A percentile compares a stretch with the other conserved stretches of the same genome.
These are phyloP conservation scores for Leptura quadrifasciata DNA, from an alignment of 2,888 invertebrate genomes.

Conservation along the genomic window DNA sequence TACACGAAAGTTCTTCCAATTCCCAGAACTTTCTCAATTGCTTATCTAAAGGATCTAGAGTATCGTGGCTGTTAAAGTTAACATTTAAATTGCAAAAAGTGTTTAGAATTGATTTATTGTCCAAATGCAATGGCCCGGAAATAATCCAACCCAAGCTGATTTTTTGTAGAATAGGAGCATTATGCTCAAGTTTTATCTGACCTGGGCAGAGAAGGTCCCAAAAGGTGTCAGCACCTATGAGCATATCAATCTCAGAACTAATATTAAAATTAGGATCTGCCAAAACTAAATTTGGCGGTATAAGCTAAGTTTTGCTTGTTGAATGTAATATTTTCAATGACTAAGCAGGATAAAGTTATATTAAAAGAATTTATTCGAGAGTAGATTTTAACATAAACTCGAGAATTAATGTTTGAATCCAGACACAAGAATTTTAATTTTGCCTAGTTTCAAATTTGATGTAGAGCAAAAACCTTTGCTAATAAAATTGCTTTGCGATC, in stretches of 20 bases:
- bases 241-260: constrained; percentile 30
- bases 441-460: constrained; percentile 11
- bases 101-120: neutral
- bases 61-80: neutral
- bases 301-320: constrained; percentile 13
- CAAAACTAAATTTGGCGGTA: constrained; percentile 27
- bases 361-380: constrained; percentile 21
- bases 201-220: constrained; percentile 35
- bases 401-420: constrained; percentile 18
- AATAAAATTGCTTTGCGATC: constrained; percentile 21
- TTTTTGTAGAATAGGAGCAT: constrained; percentile 17
- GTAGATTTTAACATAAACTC: constrained; percentile 10
- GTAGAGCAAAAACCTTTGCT: constrained; percentile 2
- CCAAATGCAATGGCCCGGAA: neutral
- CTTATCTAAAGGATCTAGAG: neutral
- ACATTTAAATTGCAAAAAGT: constrained; percentile 5
- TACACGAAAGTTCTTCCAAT: neutral
- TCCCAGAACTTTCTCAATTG: constrained; percentile 13
- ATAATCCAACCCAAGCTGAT: constrained; percentile 11
- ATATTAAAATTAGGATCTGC: constrained; percentile 33
- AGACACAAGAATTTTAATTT: constrained; percentile 8
- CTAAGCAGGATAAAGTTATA: constrained; percentile 11
- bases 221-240: constrained; percentile 34
- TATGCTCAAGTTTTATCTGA: constrained; percentile 23
- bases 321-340: constrained; percentile 31